A percentile compares a stretch with the other conserved stretches of the same genome.
Conservation (phyloP, 2,113 vertebrate species). For the Marmota monax region DNA sequence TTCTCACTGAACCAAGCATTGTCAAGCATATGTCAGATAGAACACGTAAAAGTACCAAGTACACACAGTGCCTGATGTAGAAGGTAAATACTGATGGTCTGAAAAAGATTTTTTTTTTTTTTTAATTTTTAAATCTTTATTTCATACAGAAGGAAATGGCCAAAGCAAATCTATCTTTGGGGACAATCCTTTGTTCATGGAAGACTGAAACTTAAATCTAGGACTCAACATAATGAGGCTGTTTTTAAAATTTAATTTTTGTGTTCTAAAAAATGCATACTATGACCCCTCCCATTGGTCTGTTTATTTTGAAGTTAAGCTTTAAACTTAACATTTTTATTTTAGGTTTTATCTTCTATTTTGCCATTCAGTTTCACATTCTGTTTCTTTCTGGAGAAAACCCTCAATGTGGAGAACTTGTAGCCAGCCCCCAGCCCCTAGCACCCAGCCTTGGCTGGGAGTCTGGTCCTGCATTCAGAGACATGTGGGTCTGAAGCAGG, state of each 20-base stretch:
- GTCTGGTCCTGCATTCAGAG: not conserved
- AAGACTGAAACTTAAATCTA: constrained; percentile 19
- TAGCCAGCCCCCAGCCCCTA: not conserved
- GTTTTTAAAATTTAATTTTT: constrained; percentile 54
- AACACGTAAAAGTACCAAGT: not conserved
- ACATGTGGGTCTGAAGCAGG: not conserved
- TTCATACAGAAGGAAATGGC: constrained; percentile 46
- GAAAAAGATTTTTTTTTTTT: constrained; percentile 19
- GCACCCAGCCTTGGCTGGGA: not conserved
- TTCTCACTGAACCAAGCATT: not conserved
- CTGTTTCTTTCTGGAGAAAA: not conserved
- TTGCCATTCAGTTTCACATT: not conserved
- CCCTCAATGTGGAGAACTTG: not conserved
- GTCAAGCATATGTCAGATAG: not conserved
- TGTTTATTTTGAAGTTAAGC: constrained; percentile 54
- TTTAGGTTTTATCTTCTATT: not conserved
- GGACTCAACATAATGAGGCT: constrained; percentile 32
- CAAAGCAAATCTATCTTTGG: not conserved
- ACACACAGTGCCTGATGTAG: not conserved
- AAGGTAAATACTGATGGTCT: not conserved
- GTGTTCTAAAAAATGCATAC: not conserved
- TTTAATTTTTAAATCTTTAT: not conserved
- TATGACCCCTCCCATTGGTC: not conserved
- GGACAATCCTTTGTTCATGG: not conserved
- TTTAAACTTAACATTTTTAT: not conserved